phyloP scores from a whole-genome alignment of 1,140 invertebrate species.

The Probaryconus sp. region DNA sequence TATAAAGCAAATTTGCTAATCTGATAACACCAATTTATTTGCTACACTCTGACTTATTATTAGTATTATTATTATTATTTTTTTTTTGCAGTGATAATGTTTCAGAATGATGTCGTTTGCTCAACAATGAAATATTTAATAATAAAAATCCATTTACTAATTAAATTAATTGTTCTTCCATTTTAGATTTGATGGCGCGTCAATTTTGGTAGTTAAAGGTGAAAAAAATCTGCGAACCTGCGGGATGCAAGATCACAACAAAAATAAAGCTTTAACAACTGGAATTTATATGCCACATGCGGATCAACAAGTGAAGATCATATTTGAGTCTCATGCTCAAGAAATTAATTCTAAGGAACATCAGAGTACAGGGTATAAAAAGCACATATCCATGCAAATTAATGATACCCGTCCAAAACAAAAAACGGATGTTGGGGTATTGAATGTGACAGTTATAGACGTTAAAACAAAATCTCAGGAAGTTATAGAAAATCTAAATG shows the following conservation, averaged over 20 bases:
- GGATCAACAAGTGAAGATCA: slow-evolving; percentile 83
- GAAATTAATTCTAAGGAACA: slow-evolving; percentile 68
- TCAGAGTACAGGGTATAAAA: slow-evolving; percentile 5
- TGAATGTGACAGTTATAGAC: too few relatives aligned
- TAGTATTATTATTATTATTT: too few relatives aligned
- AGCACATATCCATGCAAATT: neutral
- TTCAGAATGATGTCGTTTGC: too few relatives aligned
- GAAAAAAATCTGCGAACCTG: slow-evolving; percentile 86
- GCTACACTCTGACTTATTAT: too few relatives aligned
- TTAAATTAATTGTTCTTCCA: slow-evolving; percentile 1
- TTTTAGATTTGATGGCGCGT: slow-evolving; percentile 82
- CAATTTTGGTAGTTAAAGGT: slow-evolving; percentile 88
- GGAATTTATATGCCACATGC: slow-evolving; percentile 77
- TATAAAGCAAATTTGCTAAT: too few relatives aligned
- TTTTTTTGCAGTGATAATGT: too few relatives aligned
- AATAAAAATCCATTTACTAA: too few relatives aligned
- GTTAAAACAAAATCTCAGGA: too few relatives aligned
- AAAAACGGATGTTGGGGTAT: too few relatives aligned
- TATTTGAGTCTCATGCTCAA: slow-evolving; percentile 82
- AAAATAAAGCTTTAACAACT: slow-evolving; percentile 80
- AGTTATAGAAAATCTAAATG: neutral
- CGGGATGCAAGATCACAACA: slow-evolving; percentile 84
- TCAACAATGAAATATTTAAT: too few relatives aligned
- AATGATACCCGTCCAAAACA: neutral
- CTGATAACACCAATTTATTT: too few relatives aligned